Evolutionary conservation across 2,797 vertebrate species (phyloP).

Genomic region (Cottoperca gobio): DNA sequence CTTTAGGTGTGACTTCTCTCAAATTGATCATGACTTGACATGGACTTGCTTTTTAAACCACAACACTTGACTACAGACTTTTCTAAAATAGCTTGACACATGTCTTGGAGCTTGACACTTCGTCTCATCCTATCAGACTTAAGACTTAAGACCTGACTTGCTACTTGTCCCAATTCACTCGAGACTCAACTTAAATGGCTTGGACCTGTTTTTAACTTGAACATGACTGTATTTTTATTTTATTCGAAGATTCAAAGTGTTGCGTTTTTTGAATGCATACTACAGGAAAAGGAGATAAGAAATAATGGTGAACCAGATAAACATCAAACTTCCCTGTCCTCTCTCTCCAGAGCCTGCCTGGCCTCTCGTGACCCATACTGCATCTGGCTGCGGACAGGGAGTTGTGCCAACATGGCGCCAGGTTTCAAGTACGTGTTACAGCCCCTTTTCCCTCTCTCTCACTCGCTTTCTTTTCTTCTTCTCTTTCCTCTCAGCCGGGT

Average conservation of each 20-base stretch:
- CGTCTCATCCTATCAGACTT: too few relatives aligned
- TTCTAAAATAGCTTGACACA: not conserved
- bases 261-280: not conserved
- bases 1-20: too few relatives aligned
- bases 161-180: too few relatives aligned
- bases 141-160: not conserved
- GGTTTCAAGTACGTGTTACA: conserved; percentile 83
- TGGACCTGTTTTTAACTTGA: too few relatives aligned
- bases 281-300: not conserved
- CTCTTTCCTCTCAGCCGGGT: conserved; percentile 3
- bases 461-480: not conserved
- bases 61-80: too few relatives aligned
- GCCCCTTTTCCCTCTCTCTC: conserved; percentile 14
- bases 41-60: not conserved
- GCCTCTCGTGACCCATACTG: conserved; percentile 91
- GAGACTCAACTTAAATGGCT: too few relatives aligned
- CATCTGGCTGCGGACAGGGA: conserved; percentile 87
- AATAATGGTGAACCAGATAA: not conserved
- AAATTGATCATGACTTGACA: not conserved
- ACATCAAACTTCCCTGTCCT: not conserved
- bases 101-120: too few relatives aligned
- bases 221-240: too few relatives aligned
- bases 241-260: not conserved
- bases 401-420: conserved; percentile 82
- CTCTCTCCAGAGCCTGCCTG: conserved; percentile 86